phyloP scores from a whole-genome alignment of 2,888 invertebrate genomes.

The Fragum sueziense region DNA sequence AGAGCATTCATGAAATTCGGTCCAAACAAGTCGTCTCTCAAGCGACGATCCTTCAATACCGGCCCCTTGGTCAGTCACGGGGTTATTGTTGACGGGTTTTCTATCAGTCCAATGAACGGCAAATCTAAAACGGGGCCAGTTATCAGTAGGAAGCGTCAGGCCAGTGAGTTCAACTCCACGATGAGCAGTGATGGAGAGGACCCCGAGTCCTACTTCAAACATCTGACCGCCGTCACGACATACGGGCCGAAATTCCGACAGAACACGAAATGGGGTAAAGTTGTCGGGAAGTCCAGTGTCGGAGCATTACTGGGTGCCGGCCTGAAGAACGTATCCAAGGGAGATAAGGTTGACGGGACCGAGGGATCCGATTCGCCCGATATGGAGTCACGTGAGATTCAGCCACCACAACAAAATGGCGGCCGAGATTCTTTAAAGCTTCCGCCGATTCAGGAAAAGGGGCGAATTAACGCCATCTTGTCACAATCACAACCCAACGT shows the following conservation, averaged over 20 bases:
- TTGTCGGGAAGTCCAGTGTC: constrained; percentile 60
- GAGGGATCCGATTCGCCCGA: constrained; percentile 42
- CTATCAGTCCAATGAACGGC: constrained; percentile 75
- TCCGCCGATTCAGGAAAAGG: constrained; percentile 61
- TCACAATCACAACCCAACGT: constrained; percentile 52
- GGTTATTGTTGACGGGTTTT: constrained; percentile 76
- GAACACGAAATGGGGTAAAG: constrained; percentile 69
- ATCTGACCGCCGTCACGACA: constrained; percentile 63
- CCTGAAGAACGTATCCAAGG: constrained; percentile 46
- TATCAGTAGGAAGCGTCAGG: constrained; percentile 54
- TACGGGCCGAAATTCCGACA: constrained; percentile 63
- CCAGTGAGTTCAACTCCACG: constrained; percentile 43
- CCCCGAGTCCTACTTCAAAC: constrained; percentile 76
- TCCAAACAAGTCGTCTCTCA: constrained; percentile 74
- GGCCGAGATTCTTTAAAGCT: constrained; percentile 49
- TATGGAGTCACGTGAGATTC: constrained; percentile 28
- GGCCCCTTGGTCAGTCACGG: constrained; percentile 77
- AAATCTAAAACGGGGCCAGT: constrained; percentile 62
- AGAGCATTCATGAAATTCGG: constrained; percentile 74
- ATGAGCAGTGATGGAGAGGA: constrained; percentile 64
- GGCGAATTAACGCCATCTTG: constrained; percentile 44
- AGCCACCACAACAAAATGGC: background rate
- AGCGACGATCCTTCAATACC: constrained; percentile 63
- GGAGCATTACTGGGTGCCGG: constrained; percentile 59
- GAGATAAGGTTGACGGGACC: constrained; percentile 47